These are phyloP conservation scores for Drosophila quinaria DNA, from an alignment of 2,888 invertebrate species.

Conservation along the genomic window DNA sequence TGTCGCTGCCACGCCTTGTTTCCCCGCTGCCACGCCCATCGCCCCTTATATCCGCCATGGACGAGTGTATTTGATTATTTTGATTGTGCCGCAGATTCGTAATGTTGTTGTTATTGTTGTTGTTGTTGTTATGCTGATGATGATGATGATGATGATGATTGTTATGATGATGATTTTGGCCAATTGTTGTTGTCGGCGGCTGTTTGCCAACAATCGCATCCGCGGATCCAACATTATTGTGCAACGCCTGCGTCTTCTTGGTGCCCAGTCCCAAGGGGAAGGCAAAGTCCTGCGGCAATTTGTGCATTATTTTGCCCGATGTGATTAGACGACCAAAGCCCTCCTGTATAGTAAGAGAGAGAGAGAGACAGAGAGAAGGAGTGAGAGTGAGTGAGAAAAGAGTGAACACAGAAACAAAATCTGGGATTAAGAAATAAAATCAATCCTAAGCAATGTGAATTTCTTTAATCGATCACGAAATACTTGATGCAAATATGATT, in stretches of 20 bases:
- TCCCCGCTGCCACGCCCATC: slow-evolving; percentile 54
- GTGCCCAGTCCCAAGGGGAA: slow-evolving; percentile 88
- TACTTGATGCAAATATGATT: too few relatives aligned
- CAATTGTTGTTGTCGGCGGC: slow-evolving; percentile 13
- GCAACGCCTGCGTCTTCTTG: slow-evolving; percentile 82
- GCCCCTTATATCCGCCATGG: slow-evolving; percentile 73
- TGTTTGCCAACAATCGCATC: slow-evolving; percentile 51
- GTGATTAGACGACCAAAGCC: slow-evolving; percentile 99
- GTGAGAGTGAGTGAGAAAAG: neutral
- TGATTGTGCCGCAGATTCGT: slow-evolving; percentile 72
- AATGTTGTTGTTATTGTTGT: slow-evolving; percentile 64
- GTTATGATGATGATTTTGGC: slow-evolving; percentile 10
- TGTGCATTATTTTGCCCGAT: slow-evolving; percentile 97
- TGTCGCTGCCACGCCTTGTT: slow-evolving; percentile 35
- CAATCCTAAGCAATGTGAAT: too few relatives aligned
- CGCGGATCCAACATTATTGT: slow-evolving; percentile 54
- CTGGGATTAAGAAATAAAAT: too few relatives aligned
- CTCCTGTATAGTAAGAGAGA: slow-evolving; percentile 86
- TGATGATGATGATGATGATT: slow-evolving; percentile 11
- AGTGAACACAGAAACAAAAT: too few relatives aligned
- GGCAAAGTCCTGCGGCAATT: slow-evolving; percentile 93
- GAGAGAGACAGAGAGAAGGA: neutral
- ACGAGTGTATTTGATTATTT: slow-evolving; percentile 73
- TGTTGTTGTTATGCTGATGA: slow-evolving; percentile 6
- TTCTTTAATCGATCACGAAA: too few relatives aligned